Evolutionary conservation across 2,888 invertebrate species (phyloP), one percentile per base, ranked within the genome.

Genomic region (Amaurobius ferox): DNA sequence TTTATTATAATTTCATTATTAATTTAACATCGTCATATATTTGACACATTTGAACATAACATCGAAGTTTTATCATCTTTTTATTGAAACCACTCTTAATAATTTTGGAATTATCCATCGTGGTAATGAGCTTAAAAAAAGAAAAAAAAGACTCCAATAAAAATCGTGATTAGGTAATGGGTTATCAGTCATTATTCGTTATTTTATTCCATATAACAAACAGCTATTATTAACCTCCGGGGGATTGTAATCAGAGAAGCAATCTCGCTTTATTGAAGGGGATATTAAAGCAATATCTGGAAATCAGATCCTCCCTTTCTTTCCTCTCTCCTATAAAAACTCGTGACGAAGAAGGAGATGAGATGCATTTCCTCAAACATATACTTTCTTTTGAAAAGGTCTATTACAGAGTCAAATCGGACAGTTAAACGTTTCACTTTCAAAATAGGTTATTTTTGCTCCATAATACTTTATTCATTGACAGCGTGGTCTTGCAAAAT

Each of bases 261-360:
- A 26, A 79, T 72, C 72, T 72, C 28, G 30, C 5, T 16, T 72
- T 79, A 72, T 72, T 44, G 79, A 48, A 66, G 79, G 48, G 16
- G 32, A n/a, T 72, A 79, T 79, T 72, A 67, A 32, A 67, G 66
- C 79, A 73, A 79, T 79, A 71, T 79, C 79, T 11, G 16, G 72
- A 28, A 79, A 79, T 79, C 79, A 48, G 79, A 79, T 79, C 30
- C 64, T 32, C 64, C 30, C 64, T n/a, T 55, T 13, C 30, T 32
- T 32, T 32, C 30, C 64, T n/a, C 23, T 13, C 16, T 13, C 30
- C 19, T 16, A 16, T 2, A 3, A n/a, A 30, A 23, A 28, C 5
- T 77, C 68, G 28, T 67, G 79, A 79, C 79, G 72, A 44, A n/a
- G 35, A 30, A 66, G 32, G 64, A 16, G 61, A 28, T 68, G 55